These are phyloP conservation scores for Malurus elegans DNA, from an alignment of 2,113 vertebrate species.

Conservation along the genomic window DNA sequence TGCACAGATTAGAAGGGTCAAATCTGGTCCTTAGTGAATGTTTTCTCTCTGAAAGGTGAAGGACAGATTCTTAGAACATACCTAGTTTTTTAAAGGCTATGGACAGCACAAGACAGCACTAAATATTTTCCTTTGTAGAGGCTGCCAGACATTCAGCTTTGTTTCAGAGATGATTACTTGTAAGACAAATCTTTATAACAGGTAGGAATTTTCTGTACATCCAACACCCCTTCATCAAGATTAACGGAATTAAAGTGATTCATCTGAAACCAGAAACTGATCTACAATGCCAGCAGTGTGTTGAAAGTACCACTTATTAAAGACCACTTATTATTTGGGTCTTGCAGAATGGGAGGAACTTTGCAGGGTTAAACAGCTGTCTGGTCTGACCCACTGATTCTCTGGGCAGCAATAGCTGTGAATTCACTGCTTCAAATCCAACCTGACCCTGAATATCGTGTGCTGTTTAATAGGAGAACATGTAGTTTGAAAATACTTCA, in stretches of 20 bases:
- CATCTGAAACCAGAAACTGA: conserved; percentile 10
- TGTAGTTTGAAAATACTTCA: neutral
- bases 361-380: neutral
- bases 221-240: neutral
- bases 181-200: neutral
- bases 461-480: neutral
- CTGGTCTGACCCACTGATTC: neutral
- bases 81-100: neutral
- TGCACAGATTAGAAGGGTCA: neutral
- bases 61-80: neutral
- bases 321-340: neutral
- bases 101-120: neutral
- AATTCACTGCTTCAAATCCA: neutral
- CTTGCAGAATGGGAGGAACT: neutral
- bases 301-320: neutral
- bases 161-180: neutral
- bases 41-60: neutral
- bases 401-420: neutral
- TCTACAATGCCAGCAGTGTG: neutral
- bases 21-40: neutral
- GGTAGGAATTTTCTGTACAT: neutral
- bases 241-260: neutral
- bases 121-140: neutral
- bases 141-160: conserved; percentile 1
- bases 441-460: neutral